A percentile compares a stretch with the other conserved stretches of the same genome.
phyloP scores from a whole-genome alignment of 2,113 vertebrate genomes.

The Fulmarus glacialis region DNA sequence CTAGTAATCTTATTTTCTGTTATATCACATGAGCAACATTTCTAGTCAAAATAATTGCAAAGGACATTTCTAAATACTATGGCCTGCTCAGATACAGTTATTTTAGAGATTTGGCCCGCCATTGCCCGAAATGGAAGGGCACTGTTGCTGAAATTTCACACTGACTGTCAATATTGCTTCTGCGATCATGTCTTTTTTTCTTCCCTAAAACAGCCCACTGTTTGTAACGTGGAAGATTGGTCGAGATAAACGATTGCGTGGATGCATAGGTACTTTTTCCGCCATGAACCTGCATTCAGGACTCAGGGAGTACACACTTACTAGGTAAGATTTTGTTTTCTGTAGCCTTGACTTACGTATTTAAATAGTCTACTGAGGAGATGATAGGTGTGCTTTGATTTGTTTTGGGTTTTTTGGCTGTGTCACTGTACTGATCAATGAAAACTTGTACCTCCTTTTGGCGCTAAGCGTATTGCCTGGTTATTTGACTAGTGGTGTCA shows the following conservation, averaged over 20 bases:
- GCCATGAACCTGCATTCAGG: slow-evolving; percentile 99
- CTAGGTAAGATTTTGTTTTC: slow-evolving; percentile 87
- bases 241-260: slow-evolving; percentile 98
- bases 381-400: slow-evolving; percentile 3
- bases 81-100: background rate
- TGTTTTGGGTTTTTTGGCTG: background rate
- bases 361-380: slow-evolving; percentile 14
- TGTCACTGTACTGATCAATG: background rate
- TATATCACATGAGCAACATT: background rate
- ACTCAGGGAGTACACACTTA: slow-evolving; percentile 99
- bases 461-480: background rate
- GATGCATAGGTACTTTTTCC: slow-evolving; percentile 99
- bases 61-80: background rate
- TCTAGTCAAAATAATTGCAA: background rate
- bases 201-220: slow-evolving; percentile 88
- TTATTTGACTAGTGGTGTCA: background rate
- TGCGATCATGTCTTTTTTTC: slow-evolving; percentile 55
- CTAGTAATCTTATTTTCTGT: background rate
- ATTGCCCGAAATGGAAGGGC: background rate
- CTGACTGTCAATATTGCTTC: background rate
- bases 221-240: slow-evolving; percentile 99
- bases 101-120: background rate
- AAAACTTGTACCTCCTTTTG: slow-evolving; percentile 13
- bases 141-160: background rate
- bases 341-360: slow-evolving; percentile 11